Percentiles rank a stretch among this genome's conserved stretches.
phyloP scores from a whole-genome alignment of 2,113 vertebrate genomes.

The Andinoacara biseriatus region DNA sequence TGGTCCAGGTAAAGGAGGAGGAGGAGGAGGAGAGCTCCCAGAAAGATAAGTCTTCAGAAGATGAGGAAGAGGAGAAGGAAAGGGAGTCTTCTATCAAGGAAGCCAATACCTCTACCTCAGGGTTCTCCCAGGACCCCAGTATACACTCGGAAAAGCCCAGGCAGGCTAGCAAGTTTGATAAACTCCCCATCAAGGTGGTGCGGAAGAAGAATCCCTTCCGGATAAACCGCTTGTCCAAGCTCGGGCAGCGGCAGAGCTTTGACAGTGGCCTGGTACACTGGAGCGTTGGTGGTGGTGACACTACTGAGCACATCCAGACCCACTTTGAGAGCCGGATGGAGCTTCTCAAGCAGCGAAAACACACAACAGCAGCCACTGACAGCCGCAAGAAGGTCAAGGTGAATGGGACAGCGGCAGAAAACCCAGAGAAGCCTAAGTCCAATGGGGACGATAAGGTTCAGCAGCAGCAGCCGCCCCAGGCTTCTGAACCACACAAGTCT shows the following conservation, averaged over 20 bases:
- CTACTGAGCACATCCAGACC: slow-evolving; percentile 98
- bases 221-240: slow-evolving; percentile 86
- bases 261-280: slow-evolving; percentile 96
- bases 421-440: slow-evolving; percentile 70
- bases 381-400: slow-evolving; percentile 77
- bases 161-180: slow-evolving; percentile 95
- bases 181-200: slow-evolving; percentile 93
- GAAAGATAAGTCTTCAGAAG: slow-evolving; percentile 63
- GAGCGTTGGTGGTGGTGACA: slow-evolving; percentile 96
- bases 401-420: slow-evolving; percentile 71
- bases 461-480: slow-evolving; percentile 37
- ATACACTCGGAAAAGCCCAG: slow-evolving; percentile 83
- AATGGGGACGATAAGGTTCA: slow-evolving; percentile 51
- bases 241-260: slow-evolving; percentile 93
- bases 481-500: slow-evolving; percentile 45
- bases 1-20: slow-evolving; percentile 74
- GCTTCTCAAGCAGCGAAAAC: slow-evolving; percentile 82
- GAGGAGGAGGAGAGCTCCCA: slow-evolving; percentile 55
- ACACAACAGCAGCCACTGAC: slow-evolving; percentile 58
- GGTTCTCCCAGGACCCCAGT: slow-evolving; percentile 59
- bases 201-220: slow-evolving; percentile 93
- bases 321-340: slow-evolving; percentile 93
- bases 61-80: slow-evolving; percentile 62
- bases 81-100: slow-evolving; percentile 56
- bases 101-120: slow-evolving; percentile 58